phyloP scores from a whole-genome alignment of 2,888 invertebrate genomes.

The Embidobia sp. region DNA sequence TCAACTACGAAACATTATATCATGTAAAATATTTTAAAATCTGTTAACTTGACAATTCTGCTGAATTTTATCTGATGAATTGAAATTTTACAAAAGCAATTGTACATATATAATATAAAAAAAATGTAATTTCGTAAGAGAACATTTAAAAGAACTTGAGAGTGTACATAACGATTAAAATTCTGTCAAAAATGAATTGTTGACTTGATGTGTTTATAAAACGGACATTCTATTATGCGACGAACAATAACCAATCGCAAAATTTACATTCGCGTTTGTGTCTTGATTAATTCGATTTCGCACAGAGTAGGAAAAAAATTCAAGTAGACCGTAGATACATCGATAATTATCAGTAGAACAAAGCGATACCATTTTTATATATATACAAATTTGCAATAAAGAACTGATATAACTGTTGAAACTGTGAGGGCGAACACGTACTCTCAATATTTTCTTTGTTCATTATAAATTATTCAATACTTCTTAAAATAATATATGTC shows the following conservation, averaged over 20 bases:
- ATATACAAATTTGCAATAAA: slow-evolving; percentile 56
- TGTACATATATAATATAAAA: slow-evolving; percentile 40
- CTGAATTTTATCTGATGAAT: slow-evolving; percentile 35
- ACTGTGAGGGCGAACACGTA: not conserved
- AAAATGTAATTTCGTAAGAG: slow-evolving; percentile 26
- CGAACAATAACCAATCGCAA: slow-evolving; percentile 10
- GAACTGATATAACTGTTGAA: slow-evolving; percentile 36
- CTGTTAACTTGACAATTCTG: slow-evolving; percentile 7
- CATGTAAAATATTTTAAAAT: not conserved
- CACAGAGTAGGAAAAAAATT: slow-evolving; percentile 46
- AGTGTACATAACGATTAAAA: slow-evolving; percentile 41
- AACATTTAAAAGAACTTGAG: slow-evolving; percentile 17
- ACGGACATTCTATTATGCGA: slow-evolving; percentile 32
- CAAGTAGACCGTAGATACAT: slow-evolving; percentile 27
- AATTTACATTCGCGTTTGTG: slow-evolving; percentile 18
- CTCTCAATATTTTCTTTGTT: too few species aligned
- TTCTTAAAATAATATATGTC: too few species aligned
- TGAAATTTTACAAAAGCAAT: slow-evolving; percentile 21
- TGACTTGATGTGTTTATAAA: slow-evolving; percentile 14
- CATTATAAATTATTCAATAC: too few species aligned
- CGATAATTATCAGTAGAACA: slow-evolving; percentile 62
- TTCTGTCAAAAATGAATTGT: slow-evolving; percentile 31
- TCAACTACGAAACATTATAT: not conserved
- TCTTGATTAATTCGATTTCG: slow-evolving; percentile 24
- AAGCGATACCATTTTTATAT: slow-evolving; percentile 73